phyloP scores from a whole-genome alignment of 2,888 invertebrate genomes.

The Melanotus villosus region DNA sequence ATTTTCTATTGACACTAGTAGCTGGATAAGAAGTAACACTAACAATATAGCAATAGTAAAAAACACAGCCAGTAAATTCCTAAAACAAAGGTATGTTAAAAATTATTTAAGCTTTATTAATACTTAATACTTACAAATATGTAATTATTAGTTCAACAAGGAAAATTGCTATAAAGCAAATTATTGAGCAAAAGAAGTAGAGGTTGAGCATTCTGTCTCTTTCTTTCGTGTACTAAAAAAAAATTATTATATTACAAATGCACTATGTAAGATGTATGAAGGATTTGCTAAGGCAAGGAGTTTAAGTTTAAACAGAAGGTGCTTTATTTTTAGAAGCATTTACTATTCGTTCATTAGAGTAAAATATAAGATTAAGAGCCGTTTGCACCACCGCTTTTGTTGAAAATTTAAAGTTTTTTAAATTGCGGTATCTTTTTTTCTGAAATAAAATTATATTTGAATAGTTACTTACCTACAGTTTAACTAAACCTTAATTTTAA shows the following conservation, averaged over 20 bases:
- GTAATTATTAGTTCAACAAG: conserved; percentile 75
- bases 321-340: no score
- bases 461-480: no score
- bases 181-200: conserved; percentile 86
- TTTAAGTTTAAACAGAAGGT: no score
- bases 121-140: conserved; percentile 41
- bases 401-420: no score
- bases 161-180: conserved; percentile 80
- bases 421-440: no score
- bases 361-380: no score
- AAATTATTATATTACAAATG: conserved; percentile 23
- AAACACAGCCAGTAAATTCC: conserved; percentile 66
- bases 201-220: conserved; percentile 89
- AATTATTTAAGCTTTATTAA: no score
- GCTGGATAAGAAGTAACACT: conserved; percentile 69
- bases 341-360: no score
- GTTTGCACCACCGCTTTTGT: no score
- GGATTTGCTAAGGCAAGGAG: no score
- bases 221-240: conserved; percentile 83
- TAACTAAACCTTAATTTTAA: no score
- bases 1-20: conserved; percentile 73
- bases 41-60: conserved; percentile 67
- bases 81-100: conserved; percentile 55
- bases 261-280: background rate
- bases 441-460: no score